Base-by-base conservation (phyloP, 2,113 vertebrate species). In the Erpornis zantholeuca region DNA sequence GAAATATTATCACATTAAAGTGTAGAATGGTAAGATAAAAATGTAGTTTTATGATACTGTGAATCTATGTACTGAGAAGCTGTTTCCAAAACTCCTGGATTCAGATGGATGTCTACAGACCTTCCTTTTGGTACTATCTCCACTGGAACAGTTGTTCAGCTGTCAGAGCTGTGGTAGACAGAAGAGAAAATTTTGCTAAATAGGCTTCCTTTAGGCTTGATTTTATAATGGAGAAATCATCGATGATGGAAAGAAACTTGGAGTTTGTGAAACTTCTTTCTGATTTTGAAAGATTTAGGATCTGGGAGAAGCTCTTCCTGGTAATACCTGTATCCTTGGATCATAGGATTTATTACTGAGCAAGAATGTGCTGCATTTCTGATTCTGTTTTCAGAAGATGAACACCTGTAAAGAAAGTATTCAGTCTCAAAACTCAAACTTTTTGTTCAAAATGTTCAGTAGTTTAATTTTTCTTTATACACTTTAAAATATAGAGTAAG, bases 11-110 rank as follows among this genome's bases (percentile, higher is more conserved):
- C 15, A 18, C 16, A 10, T 56, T n/a, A 13, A 4, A 11, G 38
- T 53, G 20, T 31, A n/a, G 38, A 40, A 11, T 1, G 2, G 7
- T 31, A 25, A 65, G 29, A 21, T 40, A 27, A 28, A 35, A 29
- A 18, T 6, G 0, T 28, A 14, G 1, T 14, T 29, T 54, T 64
- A 25, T 5, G 2, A 7, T 14, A 38, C 31, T 7, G 1, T 47
- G 24, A 12, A 49, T 44, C 35, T 40, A 6, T 15, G 11, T 25
- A 17, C 15, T 33, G 20, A 50, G n/a, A 12, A 79, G 13, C 27
- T 75, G 18, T 73, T 68, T 72, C 57, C 42, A 52, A 47, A 73
- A 66, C 9, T 36, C 16, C n/a, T 47, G 25, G 4, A 11, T 83
- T 31, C 12, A 15, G 18, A 42, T 16, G 12, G n/a, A 12, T n/a